phyloP scores from a whole-genome alignment of 2,113 vertebrate species.

The Dipodomys stephensi region DNA sequence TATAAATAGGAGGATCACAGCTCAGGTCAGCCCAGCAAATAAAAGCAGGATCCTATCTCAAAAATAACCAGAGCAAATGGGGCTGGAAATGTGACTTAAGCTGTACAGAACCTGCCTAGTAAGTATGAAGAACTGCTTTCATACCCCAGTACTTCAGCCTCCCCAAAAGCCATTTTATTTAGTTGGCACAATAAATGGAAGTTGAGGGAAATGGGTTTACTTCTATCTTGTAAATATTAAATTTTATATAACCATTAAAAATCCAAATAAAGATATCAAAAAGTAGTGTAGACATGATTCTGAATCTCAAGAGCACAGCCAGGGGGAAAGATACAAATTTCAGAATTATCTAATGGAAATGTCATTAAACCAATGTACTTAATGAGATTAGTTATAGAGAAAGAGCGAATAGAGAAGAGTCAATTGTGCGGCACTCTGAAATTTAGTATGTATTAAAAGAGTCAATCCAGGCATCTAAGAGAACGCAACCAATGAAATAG shows the following conservation, averaged over 20 bases:
- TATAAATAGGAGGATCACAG: too few species aligned
- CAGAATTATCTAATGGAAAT: not conserved
- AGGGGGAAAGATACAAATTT: not conserved
- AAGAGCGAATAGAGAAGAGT: not conserved
- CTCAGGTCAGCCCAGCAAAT: too few species aligned
- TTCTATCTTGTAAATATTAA: constrained; percentile 11
- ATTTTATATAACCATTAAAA: not conserved
- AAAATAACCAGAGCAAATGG: too few species aligned
- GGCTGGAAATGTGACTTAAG: too few species aligned
- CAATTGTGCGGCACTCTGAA: not conserved
- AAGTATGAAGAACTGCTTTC: too few species aligned
- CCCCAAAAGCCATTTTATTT: too few species aligned
- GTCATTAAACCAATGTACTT: not conserved
- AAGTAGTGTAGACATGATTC: not conserved
- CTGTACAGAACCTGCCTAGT: too few species aligned
- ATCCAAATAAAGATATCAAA: not conserved
- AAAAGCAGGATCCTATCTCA: too few species aligned
- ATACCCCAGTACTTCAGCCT: too few species aligned
- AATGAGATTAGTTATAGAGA: not conserved
- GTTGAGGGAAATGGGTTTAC: not conserved
- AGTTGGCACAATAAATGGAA: not conserved
- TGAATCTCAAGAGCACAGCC: not conserved
- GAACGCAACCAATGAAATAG: not conserved
- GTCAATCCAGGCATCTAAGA: not conserved
- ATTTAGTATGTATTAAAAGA: not conserved